Evolutionary conservation across 1,140 invertebrate genomes (phyloP).

Genomic region (Penaeus vannamei): DNA sequence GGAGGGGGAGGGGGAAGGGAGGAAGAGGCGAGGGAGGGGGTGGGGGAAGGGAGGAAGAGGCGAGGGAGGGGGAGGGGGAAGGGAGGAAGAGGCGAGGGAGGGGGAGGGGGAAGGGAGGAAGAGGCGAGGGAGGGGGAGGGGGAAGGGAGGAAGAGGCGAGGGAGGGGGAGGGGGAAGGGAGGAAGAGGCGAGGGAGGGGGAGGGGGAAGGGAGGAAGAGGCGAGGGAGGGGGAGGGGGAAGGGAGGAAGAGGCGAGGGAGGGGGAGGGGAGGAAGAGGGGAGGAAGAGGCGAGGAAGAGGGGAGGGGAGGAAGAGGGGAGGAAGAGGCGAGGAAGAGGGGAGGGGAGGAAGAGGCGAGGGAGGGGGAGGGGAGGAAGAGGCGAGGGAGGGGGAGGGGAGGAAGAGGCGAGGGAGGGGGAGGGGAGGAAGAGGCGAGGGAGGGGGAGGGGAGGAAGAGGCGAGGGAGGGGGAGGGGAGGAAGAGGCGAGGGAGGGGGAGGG

Average conservation of each 20-base stretch:
- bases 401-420: not conserved
- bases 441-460: not conserved
- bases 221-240: not conserved
- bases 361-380: not conserved
- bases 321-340: not conserved
- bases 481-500: not conserved
- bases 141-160: too few relatives aligned
- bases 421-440: not conserved
- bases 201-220: not conserved
- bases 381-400: not conserved
- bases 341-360: not conserved
- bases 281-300: too few relatives aligned
- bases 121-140: too few relatives aligned
- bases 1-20: too few relatives aligned
- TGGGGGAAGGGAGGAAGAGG: too few relatives aligned
- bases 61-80: too few relatives aligned
- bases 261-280: not conserved
- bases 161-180: too few relatives aligned
- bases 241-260: too few relatives aligned
- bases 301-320: not conserved
- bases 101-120: too few relatives aligned
- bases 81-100: too few relatives aligned
- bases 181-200: too few relatives aligned
- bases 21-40: too few relatives aligned
- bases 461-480: not conserved